Evolutionary conservation across 2,888 invertebrate species (phyloP).

Genomic region (Caenorhabditis becei): DNA sequence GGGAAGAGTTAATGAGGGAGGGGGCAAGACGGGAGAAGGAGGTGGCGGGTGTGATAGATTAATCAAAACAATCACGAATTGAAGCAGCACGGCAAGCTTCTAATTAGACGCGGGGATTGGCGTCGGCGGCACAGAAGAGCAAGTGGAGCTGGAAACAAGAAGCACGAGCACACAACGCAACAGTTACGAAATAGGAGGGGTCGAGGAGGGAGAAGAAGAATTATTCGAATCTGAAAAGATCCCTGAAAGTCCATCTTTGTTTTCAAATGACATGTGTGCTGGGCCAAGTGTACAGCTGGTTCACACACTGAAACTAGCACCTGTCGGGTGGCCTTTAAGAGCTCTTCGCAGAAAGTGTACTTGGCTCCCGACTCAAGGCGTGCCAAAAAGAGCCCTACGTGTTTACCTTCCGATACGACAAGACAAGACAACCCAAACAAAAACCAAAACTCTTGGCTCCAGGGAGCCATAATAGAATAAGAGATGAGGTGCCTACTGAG

Average conservation of each 20-base stretch:
- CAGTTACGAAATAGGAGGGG: slow-evolving; percentile 26
- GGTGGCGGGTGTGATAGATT: slow-evolving; percentile 46
- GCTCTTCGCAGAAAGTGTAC: neutral
- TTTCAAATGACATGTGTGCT: no score
- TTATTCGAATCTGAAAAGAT: no score
- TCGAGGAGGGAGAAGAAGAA: neutral
- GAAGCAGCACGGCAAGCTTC: slow-evolving; percentile 23
- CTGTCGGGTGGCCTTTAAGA: neutral
- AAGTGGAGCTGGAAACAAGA: slow-evolving; percentile 12
- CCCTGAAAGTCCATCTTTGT: no score
- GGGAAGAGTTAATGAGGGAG: slow-evolving; percentile 11
- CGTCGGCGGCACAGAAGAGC: slow-evolving; percentile 1
- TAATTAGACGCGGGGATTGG: slow-evolving; percentile 54
- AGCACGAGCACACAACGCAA: slow-evolving; percentile 37
- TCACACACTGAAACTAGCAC: no score
- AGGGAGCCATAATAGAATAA: slow-evolving; percentile 47
- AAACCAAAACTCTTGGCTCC: slow-evolving; percentile 5
- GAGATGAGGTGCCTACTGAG: slow-evolving; percentile 30
- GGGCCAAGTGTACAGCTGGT: no score
- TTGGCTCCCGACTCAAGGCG: neutral
- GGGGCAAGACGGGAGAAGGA: slow-evolving; percentile 17
- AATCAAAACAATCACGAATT: slow-evolving; percentile 63
- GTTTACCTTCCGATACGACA: slow-evolving; percentile 17
- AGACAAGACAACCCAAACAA: slow-evolving; percentile 9
- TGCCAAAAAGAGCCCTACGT: slow-evolving; percentile 27